Conservation (phyloP, 2,797 vertebrate species). For the Carcharodon carcharias region DNA sequence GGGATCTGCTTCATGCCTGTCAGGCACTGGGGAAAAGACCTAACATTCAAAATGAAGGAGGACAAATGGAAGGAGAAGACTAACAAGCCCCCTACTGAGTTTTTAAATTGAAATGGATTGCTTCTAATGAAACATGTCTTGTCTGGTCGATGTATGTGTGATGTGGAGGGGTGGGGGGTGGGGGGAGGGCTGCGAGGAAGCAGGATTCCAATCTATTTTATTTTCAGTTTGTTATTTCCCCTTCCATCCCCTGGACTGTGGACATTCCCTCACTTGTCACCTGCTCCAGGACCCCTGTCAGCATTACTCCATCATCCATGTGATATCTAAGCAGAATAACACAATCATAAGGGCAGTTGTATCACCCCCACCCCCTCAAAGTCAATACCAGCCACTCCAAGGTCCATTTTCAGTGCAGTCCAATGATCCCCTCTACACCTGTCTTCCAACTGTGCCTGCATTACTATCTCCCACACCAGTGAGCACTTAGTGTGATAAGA, state of each 20-base stretch:
- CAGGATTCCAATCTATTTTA: background rate
- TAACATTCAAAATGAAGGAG: background rate
- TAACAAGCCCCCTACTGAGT: background rate
- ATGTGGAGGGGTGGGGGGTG: background rate
- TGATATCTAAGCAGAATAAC: background rate
- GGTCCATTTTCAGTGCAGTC: background rate
- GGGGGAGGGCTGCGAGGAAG: background rate
- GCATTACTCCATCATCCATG: background rate
- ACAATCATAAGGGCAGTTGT: background rate
- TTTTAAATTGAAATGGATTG: conserved; percentile 28
- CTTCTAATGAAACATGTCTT: background rate
- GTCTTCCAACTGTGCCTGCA: background rate
- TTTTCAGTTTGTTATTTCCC: background rate
- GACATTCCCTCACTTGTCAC: background rate
- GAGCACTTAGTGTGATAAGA: background rate
- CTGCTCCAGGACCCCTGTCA: background rate
- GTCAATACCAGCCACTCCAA: background rate
- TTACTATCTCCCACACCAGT: background rate
- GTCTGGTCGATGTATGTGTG: background rate
- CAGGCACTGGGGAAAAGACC: background rate
- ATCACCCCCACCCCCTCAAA: background rate
- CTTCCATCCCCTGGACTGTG: background rate
- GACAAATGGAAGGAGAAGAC: background rate
- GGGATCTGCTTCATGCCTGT: background rate
- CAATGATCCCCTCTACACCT: too few relatives aligned